Evolutionary conservation across 1,140 invertebrate species (phyloP), one percentile per base, ranked within the genome.

Genomic region (Drosophila ambigua): DNA sequence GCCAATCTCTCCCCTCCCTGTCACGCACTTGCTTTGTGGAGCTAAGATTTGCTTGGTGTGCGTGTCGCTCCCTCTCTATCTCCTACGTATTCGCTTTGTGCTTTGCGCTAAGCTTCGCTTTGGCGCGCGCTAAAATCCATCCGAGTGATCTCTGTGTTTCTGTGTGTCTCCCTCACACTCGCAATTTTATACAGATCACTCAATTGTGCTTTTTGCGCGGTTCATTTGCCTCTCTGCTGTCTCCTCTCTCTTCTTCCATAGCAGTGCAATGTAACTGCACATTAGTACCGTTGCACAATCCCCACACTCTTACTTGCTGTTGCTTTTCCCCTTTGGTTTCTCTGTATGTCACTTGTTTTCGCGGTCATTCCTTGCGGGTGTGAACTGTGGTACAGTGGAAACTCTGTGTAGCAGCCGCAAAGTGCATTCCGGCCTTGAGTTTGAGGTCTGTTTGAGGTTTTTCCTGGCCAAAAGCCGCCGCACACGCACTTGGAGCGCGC

Each of bases 361-460:
- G 71, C 45, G 54, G 63, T 69, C 68, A 68, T 57, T 26, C 63
- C 35, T 53, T 8, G 9, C 8, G 16, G 20, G 35, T 69, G 52
- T 28, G 64, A 45, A 11, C 11, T n/a, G 64, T 13, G 4, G 44
- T 28, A 69, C 57, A 45, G 39, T 26, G 6, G 26, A 26, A 52
- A 67, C 48, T 26, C 60, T n/a, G 61, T 39, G 13, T 6, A 23
- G 20, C 64, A 49, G n/a, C 4, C 24, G 53, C 65, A 75, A 39
- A 64, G 59, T 78, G 49, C 77, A 77, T 51, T 63, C 58, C 64
- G 81, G 80, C 80, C 80, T 84, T 83, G 76, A 61, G 54, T 39
- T 13, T 46, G 76, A 57, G 50, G 53, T 41, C 26, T 62, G 39
- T 43, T 35, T 58, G 39, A 24, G 50, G 52, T 50, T 49, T 59